These are phyloP conservation scores for Nyctibius grandis DNA, from an alignment of 2,797 vertebrate species.

Conservation along the genomic window DNA sequence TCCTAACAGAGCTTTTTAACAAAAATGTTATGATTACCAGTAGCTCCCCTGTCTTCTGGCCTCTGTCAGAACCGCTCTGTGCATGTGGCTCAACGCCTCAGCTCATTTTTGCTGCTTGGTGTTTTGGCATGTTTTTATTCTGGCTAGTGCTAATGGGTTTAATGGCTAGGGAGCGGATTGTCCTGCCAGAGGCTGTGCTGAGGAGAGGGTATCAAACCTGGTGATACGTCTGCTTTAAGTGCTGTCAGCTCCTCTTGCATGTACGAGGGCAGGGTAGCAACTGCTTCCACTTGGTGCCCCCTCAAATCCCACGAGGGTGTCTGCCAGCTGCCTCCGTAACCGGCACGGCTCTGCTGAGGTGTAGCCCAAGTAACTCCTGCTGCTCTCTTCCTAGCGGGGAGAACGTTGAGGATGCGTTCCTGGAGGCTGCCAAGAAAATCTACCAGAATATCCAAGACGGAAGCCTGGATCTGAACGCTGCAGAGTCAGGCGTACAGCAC, in stretches of 20 bases:
- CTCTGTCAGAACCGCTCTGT: background rate
- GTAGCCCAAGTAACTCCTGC: background rate
- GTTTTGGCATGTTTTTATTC: fast-evolving
- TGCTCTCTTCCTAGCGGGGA: conserved; percentile 81
- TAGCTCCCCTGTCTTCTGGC: background rate
- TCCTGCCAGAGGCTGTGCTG: fast-evolving
- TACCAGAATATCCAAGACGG: conserved; percentile 99
- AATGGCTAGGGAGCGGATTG: background rate
- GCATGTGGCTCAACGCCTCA: fast-evolving
- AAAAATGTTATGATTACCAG: fast-evolving
- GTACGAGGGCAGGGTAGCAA: background rate
- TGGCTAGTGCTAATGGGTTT: fast-evolving
- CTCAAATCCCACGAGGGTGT: background rate
- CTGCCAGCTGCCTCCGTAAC: background rate
- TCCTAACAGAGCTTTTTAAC: background rate
- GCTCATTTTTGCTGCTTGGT: fast-evolving
- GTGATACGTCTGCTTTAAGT: background rate
- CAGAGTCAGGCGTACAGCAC: conserved; percentile 96
- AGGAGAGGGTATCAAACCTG: fast-evolving
- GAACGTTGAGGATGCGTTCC: conserved; percentile 95
- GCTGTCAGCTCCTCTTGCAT: fast-evolving
- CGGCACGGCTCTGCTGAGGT: background rate
- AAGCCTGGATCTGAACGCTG: conserved; percentile 95
- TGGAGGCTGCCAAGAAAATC: conserved; percentile 97
- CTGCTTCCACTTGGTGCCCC: background rate